Conservation (phyloP, 1,140 invertebrate genomes). For the Homarus americanus region DNA sequence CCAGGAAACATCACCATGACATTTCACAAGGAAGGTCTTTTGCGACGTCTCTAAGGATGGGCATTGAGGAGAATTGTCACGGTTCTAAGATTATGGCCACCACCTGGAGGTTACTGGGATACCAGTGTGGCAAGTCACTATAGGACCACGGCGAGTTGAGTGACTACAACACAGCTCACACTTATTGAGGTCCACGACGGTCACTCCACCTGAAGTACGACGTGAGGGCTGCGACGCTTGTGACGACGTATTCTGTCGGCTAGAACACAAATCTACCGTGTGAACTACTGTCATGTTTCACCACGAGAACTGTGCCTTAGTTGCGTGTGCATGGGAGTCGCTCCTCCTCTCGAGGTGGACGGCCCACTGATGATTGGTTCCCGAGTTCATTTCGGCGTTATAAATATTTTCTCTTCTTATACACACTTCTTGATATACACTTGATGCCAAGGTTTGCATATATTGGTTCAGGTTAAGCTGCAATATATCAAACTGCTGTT, state of each 20-base stretch:
- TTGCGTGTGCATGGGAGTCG: constrained; percentile 3
- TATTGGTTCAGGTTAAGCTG: background rate
- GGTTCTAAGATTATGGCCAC: background rate
- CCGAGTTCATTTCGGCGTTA: background rate
- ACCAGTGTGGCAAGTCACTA: too few relatives aligned
- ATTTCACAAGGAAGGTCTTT: too few relatives aligned
- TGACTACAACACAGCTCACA: background rate
- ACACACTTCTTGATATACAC: background rate
- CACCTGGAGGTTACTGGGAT: background rate
- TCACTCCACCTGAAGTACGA: background rate
- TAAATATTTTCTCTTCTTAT: background rate
- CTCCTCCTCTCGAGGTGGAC: background rate
- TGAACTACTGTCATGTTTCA: background rate
- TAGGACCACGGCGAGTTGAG: background rate
- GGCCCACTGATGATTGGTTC: background rate
- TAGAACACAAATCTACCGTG: background rate
- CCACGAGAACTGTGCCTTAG: background rate
- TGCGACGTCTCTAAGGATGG: background rate
- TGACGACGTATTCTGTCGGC: background rate
- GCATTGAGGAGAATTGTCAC: background rate
- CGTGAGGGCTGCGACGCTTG: background rate
- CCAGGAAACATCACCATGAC: too few relatives aligned
- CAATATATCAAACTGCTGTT: background rate
- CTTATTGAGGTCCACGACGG: background rate
- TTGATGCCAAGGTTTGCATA: background rate